Conservation (phyloP, 2,888 invertebrate species). For the Amiota minor region DNA sequence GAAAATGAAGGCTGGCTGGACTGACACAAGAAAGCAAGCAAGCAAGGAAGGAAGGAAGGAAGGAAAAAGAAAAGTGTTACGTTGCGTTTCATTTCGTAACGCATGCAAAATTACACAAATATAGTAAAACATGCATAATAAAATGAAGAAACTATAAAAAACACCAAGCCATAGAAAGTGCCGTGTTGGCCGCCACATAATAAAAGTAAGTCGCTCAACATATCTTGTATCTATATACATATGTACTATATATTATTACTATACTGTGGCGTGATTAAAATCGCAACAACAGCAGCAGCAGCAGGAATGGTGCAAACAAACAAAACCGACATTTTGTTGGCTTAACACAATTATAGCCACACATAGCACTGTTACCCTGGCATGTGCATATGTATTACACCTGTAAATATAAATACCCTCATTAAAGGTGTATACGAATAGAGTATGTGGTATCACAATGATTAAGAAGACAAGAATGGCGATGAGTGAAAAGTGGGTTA, state of each 20-base stretch:
- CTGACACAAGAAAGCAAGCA: not conserved
- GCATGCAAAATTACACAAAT: no score
- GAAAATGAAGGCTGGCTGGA: not conserved
- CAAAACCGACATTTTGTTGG: constrained; percentile 47
- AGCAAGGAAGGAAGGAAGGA: not conserved
- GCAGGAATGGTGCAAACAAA: constrained; percentile 32
- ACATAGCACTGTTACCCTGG: constrained; percentile 44
- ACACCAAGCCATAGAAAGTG: not conserved
- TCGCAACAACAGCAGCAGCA: not conserved
- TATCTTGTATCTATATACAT: no score
- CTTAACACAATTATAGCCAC: constrained; percentile 56
- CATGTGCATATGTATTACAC: constrained; percentile 46
- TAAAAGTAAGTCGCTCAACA: no score
- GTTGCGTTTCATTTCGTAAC: not conserved
- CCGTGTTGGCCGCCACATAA: no score
- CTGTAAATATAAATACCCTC: constrained; percentile 15
- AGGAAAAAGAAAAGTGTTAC: not conserved
- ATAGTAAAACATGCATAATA: no score
- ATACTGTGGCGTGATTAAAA: no score
- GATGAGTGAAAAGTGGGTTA: not conserved
- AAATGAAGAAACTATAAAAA: not conserved
- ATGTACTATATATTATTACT: no score
- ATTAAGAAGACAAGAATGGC: constrained; percentile 14
- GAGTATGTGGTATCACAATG: constrained; percentile 14
- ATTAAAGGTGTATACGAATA: constrained; percentile 7